Percentiles rank a stretch among this genome's conserved stretches.
These are phyloP conservation scores for Asarcornis scutulata DNA, from an alignment of 2,113 vertebrate genomes.

Conservation along the genomic window DNA sequence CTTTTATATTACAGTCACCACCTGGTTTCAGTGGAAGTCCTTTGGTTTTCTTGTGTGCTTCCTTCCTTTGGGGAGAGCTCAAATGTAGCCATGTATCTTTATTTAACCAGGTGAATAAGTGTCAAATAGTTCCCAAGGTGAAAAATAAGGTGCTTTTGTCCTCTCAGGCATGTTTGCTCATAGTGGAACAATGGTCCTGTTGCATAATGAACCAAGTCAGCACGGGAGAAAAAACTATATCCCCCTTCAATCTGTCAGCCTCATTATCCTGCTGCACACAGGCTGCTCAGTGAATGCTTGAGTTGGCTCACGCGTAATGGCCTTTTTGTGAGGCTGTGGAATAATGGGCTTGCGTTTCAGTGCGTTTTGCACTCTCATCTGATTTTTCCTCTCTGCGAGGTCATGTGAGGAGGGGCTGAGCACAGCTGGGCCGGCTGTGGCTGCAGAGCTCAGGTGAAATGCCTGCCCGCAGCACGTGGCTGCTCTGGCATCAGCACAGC, in stretches of 20 bases:
- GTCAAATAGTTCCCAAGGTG: conserved; percentile 15
- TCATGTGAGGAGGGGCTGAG: not conserved
- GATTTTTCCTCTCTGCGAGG: not conserved
- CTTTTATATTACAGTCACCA: not conserved
- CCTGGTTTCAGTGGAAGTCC: not conserved
- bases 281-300: fast-evolving
- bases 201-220: not conserved
- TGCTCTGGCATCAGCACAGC: not conserved
- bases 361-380: not conserved
- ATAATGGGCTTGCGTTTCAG: not conserved
- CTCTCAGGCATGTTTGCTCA: not conserved
- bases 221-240: not conserved
- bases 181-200: not conserved
- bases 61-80: not conserved
- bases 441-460: not conserved
- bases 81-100: not conserved
- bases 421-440: fast-evolving
- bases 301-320: fast-evolving
- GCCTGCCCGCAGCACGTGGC: fast-evolving
- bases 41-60: not conserved
- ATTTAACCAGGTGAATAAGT: not conserved
- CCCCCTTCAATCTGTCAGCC: not conserved
- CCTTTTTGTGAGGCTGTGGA: not conserved
- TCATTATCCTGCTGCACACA: not conserved
- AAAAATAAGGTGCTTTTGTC: conserved; percentile 27